These are phyloP conservation scores for Diorhabda carinulata DNA, from an alignment of 1,140 invertebrate genomes.

Conservation along the genomic window DNA sequence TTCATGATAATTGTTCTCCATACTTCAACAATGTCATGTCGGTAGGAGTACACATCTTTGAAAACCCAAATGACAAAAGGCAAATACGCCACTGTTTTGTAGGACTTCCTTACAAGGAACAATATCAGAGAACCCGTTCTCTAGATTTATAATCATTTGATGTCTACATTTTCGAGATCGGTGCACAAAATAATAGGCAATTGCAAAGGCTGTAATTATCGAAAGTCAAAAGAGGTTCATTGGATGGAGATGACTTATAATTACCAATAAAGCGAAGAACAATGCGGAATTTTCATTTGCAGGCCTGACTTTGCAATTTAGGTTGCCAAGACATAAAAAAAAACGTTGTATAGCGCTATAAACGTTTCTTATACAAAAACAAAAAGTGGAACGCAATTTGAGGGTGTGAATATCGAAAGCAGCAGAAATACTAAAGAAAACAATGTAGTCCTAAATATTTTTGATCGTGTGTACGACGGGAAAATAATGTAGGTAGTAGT, in stretches of 20 bases:
- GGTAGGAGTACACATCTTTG: too few species aligned
- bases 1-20: too few species aligned
- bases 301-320: background rate
- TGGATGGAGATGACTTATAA: background rate
- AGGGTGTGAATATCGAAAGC: too few species aligned
- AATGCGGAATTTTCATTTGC: conserved; percentile 1
- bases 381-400: too few species aligned
- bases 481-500: too few species aligned
- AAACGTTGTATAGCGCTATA: background rate
- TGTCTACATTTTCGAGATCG: conserved; percentile 2
- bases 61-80: too few species aligned
- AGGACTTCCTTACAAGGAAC: background rate
- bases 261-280: conserved; percentile 2
- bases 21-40: too few species aligned
- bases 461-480: too few species aligned
- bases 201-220: background rate
- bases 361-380: too few species aligned
- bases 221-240: background rate
- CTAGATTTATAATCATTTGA: background rate
- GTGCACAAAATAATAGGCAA: background rate
- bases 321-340: background rate
- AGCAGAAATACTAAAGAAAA: too few species aligned
- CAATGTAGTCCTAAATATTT: too few species aligned
- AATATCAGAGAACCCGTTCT: background rate
- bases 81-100: background rate